These are phyloP conservation scores for Ianthella basta DNA, from an alignment of 37 sponge, comb jelly and placozoan genomes.

Conservation along the genomic window DNA sequence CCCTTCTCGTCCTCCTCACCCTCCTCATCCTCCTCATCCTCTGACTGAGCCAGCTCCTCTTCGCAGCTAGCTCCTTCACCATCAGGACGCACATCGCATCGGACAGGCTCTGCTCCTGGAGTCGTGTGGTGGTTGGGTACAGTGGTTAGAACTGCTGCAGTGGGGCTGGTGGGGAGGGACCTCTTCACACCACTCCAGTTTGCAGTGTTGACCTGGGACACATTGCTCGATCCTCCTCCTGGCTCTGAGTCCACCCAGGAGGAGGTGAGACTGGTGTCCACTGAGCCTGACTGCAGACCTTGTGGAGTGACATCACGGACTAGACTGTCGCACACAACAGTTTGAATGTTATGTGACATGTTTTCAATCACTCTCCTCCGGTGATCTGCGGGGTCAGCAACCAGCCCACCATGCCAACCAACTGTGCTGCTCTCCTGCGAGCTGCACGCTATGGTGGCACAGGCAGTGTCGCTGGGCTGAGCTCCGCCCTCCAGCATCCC, in stretches of 20 bases:
- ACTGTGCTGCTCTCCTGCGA: slow-evolving; percentile 15
- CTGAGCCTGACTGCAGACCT: background rate
- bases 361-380: background rate
- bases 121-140: too few relatives aligned
- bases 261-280: background rate
- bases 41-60: background rate
- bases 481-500: background rate
- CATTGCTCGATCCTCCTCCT: background rate
- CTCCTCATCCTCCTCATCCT: background rate
- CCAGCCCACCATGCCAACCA: background rate
- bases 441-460: slow-evolving; percentile 21
- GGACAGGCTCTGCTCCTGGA: background rate
- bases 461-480: slow-evolving; percentile 17
- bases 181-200: background rate
- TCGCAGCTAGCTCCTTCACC: slow-evolving; percentile 22
- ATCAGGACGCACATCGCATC: slow-evolving; percentile 19
- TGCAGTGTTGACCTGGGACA: background rate
- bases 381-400: too few relatives aligned
- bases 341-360: slow-evolving; percentile 1
- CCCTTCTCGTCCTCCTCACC: background rate
- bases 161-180: too few relatives aligned
- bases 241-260: background rate
- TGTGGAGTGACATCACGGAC: background rate
- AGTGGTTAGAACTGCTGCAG: too few relatives aligned
- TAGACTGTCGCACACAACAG: background rate